Percentiles rank a stretch among this genome's conserved stretches.
Conservation (phyloP, 2,113 vertebrate genomes). For the Ancistrus triradiatus region DNA sequence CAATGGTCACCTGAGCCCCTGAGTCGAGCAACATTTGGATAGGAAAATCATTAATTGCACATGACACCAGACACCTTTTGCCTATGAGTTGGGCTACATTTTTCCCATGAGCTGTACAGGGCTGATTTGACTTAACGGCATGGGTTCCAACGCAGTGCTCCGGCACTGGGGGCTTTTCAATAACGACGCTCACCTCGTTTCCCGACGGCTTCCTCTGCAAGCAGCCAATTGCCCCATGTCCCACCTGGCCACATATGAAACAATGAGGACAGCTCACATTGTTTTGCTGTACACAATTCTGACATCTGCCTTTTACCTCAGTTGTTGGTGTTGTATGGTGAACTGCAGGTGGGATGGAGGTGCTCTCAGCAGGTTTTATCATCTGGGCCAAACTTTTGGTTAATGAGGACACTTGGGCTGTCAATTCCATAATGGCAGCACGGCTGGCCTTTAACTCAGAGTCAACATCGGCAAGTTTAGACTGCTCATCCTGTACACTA, state of each 20-base stretch:
- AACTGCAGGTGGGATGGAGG: too few relatives aligned
- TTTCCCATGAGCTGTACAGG: too few relatives aligned
- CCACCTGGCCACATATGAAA: too few relatives aligned
- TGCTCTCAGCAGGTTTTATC: background rate
- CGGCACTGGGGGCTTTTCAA: too few relatives aligned
- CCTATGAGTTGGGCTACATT: constrained; percentile 3
- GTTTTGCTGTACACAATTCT: background rate
- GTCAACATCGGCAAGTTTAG: background rate
- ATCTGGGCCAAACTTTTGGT: constrained; percentile 2
- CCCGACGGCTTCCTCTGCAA: background rate
- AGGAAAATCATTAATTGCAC: constrained; percentile 6
- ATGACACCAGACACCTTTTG: background rate
- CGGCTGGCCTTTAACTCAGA: background rate
- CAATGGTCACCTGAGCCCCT: constrained; percentile 15
- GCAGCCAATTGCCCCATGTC: constrained; percentile 27
- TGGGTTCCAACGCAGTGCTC: too few relatives aligned
- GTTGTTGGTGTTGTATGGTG: background rate
- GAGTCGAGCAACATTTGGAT: constrained; percentile 7
- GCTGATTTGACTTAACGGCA: too few relatives aligned
- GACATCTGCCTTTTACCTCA: constrained; percentile 4
- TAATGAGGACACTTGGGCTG: constrained; percentile 3
- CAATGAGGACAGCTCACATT: too few relatives aligned
- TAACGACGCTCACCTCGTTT: constrained; percentile 1
- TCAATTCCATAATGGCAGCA: constrained; percentile 23
- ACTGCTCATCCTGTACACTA: background rate